phyloP scores from a whole-genome alignment of 2,888 invertebrate genomes.

The Plagodis pulveraria region DNA sequence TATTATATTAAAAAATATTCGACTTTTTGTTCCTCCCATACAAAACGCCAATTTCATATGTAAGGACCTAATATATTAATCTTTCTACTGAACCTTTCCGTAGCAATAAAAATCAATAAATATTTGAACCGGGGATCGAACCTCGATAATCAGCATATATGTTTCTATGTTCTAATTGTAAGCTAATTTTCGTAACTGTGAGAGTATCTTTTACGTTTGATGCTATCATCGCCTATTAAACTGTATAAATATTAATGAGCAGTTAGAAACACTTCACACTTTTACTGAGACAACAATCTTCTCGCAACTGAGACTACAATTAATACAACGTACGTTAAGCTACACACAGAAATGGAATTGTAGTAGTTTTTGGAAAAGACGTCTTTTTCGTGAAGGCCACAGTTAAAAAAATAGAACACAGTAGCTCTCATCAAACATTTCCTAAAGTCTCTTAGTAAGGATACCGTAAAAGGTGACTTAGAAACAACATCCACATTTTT shows the following conservation, averaged over 20 bases:
- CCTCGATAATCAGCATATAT: too few species aligned
- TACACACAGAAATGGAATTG: conserved; percentile 38
- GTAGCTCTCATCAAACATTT: background rate
- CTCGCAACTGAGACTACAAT: conserved; percentile 46
- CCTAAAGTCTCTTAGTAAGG: too few species aligned
- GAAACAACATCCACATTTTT: too few species aligned
- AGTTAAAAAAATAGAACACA: conserved; percentile 13
- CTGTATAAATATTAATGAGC: conserved; percentile 37
- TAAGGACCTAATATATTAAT: too few species aligned
- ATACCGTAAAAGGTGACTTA: too few species aligned
- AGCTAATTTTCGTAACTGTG: background rate
- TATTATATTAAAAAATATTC: too few species aligned
- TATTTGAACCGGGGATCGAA: too few species aligned
- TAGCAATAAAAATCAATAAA: too few species aligned
- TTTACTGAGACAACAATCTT: conserved; percentile 38
- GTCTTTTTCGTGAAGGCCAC: conserved; percentile 34
- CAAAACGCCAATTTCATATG: too few species aligned
- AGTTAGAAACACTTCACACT: conserved; percentile 40
- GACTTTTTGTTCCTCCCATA: too few species aligned
- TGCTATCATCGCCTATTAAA: conserved; percentile 32
- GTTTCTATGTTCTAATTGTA: background rate
- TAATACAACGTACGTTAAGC: conserved; percentile 38
- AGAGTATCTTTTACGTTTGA: conserved; percentile 22
- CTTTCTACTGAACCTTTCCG: too few species aligned
- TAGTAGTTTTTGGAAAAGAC: conserved; percentile 38